Conservation (phyloP, 2,888 invertebrate species). For the Athalia rosae region DNA sequence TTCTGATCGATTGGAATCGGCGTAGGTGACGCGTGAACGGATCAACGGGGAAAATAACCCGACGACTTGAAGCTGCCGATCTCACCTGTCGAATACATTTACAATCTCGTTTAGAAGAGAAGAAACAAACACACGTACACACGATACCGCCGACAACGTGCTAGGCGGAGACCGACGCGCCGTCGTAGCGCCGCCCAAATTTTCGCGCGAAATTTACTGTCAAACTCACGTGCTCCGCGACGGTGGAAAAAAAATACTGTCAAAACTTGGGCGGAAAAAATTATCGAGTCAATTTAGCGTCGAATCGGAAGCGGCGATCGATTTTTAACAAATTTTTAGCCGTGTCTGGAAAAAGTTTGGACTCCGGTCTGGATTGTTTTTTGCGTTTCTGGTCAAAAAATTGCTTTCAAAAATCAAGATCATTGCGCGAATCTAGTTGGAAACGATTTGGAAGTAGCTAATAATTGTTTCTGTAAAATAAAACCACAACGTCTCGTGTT, state of each 20-base stretch:
- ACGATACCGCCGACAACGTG: slow-evolving; percentile 5
- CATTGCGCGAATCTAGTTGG: too few relatives aligned
- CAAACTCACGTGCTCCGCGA: slow-evolving; percentile 64
- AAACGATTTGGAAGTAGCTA: too few relatives aligned
- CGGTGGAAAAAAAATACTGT: slow-evolving; percentile 1
- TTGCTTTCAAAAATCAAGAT: too few relatives aligned
- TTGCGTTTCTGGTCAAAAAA: too few relatives aligned
- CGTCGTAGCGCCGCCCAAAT: slow-evolving; percentile 63
- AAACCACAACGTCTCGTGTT: too few relatives aligned
- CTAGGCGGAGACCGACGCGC: slow-evolving; percentile 53
- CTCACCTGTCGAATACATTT: background rate
- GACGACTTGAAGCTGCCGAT: background rate
- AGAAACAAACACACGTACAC: background rate
- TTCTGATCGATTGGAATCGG: slow-evolving; percentile 15
- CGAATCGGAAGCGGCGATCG: too few relatives aligned
- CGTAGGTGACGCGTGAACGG: slow-evolving; percentile 19
- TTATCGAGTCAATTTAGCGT: background rate
- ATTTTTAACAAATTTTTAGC: too few relatives aligned
- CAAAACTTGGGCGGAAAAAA: background rate
- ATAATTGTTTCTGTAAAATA: too few relatives aligned
- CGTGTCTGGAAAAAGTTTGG: too few relatives aligned
- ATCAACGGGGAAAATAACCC: background rate
- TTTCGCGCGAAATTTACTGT: slow-evolving; percentile 66
- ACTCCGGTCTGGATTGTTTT: too few relatives aligned
- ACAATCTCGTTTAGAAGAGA: background rate